Percentiles rank a stretch among this genome's conserved stretches.
These are phyloP conservation scores for Luffia ferchaultella DNA, from an alignment of 2,888 invertebrate genomes.

Conservation along the genomic window DNA sequence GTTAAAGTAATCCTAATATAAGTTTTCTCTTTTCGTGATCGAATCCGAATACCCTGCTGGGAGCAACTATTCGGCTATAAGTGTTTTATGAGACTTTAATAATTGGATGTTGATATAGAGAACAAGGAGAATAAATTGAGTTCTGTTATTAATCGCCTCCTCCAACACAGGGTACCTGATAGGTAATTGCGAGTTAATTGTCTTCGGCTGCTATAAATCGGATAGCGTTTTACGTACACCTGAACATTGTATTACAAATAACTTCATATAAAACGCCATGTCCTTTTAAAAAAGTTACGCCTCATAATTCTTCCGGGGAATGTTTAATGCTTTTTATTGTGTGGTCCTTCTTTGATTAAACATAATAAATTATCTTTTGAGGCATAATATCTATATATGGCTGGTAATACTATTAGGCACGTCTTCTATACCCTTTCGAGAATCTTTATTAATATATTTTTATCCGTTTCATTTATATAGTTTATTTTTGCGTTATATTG, in stretches of 20 bases:
- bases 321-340: too few species aligned
- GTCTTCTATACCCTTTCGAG: too few species aligned
- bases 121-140: slow-evolving; percentile 19
- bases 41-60: slow-evolving; percentile 4
- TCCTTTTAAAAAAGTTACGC: too few species aligned
- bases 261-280: not conserved
- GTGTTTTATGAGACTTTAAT: slow-evolving; percentile 7
- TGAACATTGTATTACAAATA: not conserved
- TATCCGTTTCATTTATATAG: too few species aligned
- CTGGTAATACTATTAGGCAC: too few species aligned
- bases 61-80: slow-evolving; percentile 6
- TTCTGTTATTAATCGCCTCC: slow-evolving; percentile 32
- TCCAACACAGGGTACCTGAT: slow-evolving; percentile 28
- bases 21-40: not conserved
- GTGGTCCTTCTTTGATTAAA: too few species aligned
- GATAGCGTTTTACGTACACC: not conserved
- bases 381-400: too few species aligned
- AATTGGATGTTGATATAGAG: slow-evolving; percentile 13
- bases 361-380: too few species aligned
- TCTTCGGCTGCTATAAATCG: slow-evolving; percentile 34
- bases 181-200: slow-evolving; percentile 41
- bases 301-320: not conserved
- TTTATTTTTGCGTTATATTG: too few species aligned
- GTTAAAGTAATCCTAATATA: too few species aligned
- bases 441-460: too few species aligned